Percentiles rank a stretch among this genome's conserved stretches.
phyloP scores from a whole-genome alignment of 2,113 vertebrate species.

The Ophiodon elongatus region DNA sequence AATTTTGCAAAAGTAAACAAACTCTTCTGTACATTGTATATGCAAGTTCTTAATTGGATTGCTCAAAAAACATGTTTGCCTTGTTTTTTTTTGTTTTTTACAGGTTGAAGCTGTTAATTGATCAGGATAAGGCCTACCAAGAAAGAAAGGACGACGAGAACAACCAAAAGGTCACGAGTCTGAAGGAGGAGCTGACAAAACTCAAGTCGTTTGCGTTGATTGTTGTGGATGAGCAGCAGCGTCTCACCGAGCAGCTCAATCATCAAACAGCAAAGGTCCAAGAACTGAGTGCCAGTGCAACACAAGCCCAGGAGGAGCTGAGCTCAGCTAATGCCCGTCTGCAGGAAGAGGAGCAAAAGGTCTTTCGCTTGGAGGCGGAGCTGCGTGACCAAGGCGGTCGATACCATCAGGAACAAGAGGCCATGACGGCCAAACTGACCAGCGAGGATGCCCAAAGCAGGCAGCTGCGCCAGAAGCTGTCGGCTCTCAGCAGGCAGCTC shows the following conservation, averaged over 20 bases:
- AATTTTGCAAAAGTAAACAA: background rate
- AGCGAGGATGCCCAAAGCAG: constrained; percentile 93
- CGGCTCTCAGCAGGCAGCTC: constrained; percentile 91
- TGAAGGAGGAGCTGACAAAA: constrained; percentile 95
- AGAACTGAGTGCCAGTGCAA: constrained; percentile 85
- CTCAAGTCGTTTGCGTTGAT: constrained; percentile 96
- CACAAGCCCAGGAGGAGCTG: constrained; percentile 89
- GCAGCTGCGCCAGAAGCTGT: constrained; percentile 92
- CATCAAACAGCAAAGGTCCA: constrained; percentile 90
- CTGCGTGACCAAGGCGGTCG: constrained; percentile 84
- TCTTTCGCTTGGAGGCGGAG: constrained; percentile 88
- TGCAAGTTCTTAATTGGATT: background rate
- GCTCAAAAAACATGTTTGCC: background rate
- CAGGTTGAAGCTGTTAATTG: constrained; percentile 94
- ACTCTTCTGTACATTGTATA: background rate
- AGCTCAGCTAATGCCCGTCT: constrained; percentile 85
- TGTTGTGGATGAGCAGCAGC: constrained; percentile 97
- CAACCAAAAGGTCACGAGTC: constrained; percentile 85
- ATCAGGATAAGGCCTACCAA: constrained; percentile 91
- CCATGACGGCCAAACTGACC: constrained; percentile 93
- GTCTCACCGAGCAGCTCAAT: constrained; percentile 88
- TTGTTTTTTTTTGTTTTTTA: constrained; percentile 62
- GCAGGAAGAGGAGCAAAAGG: constrained; percentile 90
- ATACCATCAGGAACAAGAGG: constrained; percentile 89
- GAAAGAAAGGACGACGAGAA: constrained; percentile 91